phyloP scores from a whole-genome alignment of 1,140 invertebrate genomes.

The Theocolax elegans region DNA sequence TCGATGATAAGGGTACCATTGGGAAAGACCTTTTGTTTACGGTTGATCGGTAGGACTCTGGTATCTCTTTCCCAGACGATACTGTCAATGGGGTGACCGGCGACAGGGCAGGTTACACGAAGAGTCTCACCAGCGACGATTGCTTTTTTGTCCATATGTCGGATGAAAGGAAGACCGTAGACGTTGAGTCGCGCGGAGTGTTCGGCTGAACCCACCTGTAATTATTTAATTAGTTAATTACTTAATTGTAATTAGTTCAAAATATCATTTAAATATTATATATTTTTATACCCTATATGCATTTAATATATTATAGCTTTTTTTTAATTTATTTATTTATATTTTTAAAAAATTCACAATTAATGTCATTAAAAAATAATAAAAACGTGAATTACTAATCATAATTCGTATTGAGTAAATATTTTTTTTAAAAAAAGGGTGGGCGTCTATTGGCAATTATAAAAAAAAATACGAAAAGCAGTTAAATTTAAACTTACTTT shows the following conservation, averaged over 20 bases:
- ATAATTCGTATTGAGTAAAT: no score
- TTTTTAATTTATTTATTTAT: no score
- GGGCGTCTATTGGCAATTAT: no score
- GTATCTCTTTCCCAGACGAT: conserved; percentile 92
- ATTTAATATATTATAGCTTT: no score
- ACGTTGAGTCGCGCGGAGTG: conserved; percentile 91
- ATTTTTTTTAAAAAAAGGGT: no score
- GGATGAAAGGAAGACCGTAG: conserved; percentile 89
- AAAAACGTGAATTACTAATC: no score
- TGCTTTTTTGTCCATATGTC: conserved; percentile 92
- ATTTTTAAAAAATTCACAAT: no score
- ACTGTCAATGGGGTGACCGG: conserved; percentile 92
- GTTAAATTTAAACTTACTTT: conserved; percentile 73
- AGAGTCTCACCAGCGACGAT: conserved; percentile 93
- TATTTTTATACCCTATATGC: no score
- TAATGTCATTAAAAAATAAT: no score
- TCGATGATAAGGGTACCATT: conserved; percentile 95
- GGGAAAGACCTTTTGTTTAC: conserved; percentile 93
- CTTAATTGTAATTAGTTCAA: no score
- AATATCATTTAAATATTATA: no score
- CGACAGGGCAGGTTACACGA: conserved; percentile 90
- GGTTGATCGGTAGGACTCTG: conserved; percentile 89
- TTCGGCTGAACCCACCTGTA: conserved; percentile 82
- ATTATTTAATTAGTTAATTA: neutral
- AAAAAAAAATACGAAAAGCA: no score